phyloP scores from a whole-genome alignment of 2,113 vertebrate species.

The Turdus rufiventris region DNA sequence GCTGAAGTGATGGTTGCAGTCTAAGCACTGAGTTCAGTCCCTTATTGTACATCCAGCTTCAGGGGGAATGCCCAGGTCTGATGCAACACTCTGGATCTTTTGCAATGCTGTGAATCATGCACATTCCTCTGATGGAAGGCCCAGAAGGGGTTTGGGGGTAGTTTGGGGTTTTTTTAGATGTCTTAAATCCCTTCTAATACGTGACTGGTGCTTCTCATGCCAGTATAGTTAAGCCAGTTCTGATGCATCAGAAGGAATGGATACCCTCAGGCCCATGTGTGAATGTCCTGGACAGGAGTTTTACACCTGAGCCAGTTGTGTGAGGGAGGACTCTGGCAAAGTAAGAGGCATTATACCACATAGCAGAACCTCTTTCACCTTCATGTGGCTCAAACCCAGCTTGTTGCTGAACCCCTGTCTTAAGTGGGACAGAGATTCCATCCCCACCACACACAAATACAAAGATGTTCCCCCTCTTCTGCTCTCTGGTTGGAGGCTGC shows the following conservation, averaged over 20 bases:
- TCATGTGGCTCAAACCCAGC: background rate
- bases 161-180: background rate
- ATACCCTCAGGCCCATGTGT: background rate
- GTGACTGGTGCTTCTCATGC: background rate
- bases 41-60: background rate
- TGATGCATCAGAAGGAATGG: background rate
- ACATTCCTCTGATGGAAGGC: background rate
- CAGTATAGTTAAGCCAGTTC: background rate
- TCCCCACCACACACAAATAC: background rate
- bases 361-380: background rate
- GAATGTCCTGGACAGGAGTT: background rate
- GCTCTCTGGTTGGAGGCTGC: accelerated
- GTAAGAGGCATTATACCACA: no score
- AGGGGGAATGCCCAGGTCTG: background rate
- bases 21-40: background rate
- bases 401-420: background rate
- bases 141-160: background rate
- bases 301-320: background rate
- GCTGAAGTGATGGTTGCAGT: no score
- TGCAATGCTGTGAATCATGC: background rate
- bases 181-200: no score
- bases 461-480: no score
- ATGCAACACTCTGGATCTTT: background rate
- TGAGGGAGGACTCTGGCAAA: background rate
- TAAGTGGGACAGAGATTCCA: background rate